Base-by-base conservation (phyloP, 2,888 invertebrate genomes). In the Drosophila stalkeri region DNA sequence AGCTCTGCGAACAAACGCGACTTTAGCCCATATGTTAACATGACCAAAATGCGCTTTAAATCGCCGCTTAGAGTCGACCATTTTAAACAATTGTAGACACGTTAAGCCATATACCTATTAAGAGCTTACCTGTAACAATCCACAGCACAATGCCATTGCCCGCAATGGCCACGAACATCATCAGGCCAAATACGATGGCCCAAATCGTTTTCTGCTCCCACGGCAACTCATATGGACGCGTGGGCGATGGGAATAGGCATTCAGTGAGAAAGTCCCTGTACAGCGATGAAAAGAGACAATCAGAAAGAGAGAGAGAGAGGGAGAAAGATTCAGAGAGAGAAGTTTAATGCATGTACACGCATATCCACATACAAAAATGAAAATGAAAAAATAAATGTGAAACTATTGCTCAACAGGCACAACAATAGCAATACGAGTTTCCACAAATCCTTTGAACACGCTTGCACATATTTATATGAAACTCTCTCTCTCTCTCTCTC, bases 121-220 rank as follows among this genome's bases (percentile, higher is more conserved):
- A 44, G 37, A 46, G 92, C 95, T 94, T 93, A 96, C 97, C 97
- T 84, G 95, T 95, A 12, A 98, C 97, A 85, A 98, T 98, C 98
- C 98, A 98, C 83, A 98, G 97, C 57, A 98, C 98, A 73, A 98
- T 97, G 47, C 96, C 94, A 90, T 98, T 98, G 27, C 98, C 98
- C 1, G 96, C 96, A 51, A 97, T 96, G 1, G 97, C 97, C 4
- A 96, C 95, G 11, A 96, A 93, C 47, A 98, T 94, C 96, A 98
- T 97, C 31, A 95, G 93, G 0, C 96, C 94, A 86, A 97, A 98
- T 18, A 97, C 93, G 14, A 95, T 93, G 51, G 96, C 95, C 96
- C 97, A 98, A 52, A 95, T 94, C 62, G 96, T 94, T 88, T 95
- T 93, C 94, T 94, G 96, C 79, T 95, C 96, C 94, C 95, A 96